Percentiles rank a stretch among this genome's conserved stretches.
phyloP scores from a whole-genome alignment of 2,113 vertebrate genomes.

The Macquaria australasica region DNA sequence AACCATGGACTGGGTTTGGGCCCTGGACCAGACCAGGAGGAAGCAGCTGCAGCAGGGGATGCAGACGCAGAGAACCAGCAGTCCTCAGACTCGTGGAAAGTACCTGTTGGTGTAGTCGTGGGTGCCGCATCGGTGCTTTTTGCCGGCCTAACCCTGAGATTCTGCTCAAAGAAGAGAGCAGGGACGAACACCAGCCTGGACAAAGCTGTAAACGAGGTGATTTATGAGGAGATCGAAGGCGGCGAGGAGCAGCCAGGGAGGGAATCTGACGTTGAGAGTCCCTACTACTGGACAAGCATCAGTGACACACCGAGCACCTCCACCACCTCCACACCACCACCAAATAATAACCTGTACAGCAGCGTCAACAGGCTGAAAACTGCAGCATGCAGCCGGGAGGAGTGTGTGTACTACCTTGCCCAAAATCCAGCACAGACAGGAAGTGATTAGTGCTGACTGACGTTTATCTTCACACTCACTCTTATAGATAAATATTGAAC shows the following conservation, averaged over 20 bases:
- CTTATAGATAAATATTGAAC: no score
- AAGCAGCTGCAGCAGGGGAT: fast-evolving
- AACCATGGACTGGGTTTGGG: background rate
- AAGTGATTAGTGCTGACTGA: background rate
- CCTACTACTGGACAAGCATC: background rate
- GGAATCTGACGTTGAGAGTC: background rate
- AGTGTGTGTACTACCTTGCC: slow-evolving; percentile 2
- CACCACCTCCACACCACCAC: background rate
- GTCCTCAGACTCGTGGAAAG: slow-evolving; percentile 15
- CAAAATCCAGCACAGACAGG: background rate
- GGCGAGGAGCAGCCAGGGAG: fast-evolving
- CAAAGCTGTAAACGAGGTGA: background rate
- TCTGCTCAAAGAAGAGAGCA: background rate
- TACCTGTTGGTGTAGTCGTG: background rate
- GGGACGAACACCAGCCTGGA: fast-evolving
- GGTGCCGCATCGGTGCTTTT: background rate
- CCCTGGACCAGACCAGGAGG: background rate
- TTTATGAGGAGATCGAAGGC: slow-evolving; percentile 41
- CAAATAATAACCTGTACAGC: background rate
- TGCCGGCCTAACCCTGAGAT: background rate
- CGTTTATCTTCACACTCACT: background rate
- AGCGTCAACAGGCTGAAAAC: background rate
- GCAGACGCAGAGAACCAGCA: background rate
- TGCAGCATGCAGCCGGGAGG: background rate
- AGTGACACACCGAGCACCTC: background rate